Conservation (phyloP, 23 tunicate genomes). For the Pegea sp. region DNA sequence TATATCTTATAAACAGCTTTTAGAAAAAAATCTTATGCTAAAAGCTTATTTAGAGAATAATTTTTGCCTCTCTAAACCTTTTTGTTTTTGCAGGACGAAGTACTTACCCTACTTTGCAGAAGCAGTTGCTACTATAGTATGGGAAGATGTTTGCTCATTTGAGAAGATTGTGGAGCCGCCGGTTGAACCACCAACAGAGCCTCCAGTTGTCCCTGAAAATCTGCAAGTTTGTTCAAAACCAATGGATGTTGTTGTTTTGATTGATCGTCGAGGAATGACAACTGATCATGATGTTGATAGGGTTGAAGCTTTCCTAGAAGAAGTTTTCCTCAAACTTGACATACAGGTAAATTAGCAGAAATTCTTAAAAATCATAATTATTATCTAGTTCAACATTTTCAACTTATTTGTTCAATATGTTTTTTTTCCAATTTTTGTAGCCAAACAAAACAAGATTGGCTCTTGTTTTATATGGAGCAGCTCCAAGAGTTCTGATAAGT, state of each 20-base stretch:
- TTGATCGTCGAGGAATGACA: constrained; percentile 9
- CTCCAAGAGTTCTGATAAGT: not conserved
- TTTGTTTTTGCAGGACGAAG: constrained; percentile 5
- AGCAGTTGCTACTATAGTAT: constrained; percentile 12
- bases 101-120: constrained; percentile 18
- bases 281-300: not conserved
- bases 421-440: not conserved
- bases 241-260: constrained; percentile 24
- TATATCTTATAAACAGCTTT: not conserved
- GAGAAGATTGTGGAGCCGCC: not conserved
- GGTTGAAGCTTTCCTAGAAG: constrained; percentile 11
- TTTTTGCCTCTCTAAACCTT: not conserved
- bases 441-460: not conserved
- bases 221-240: constrained; percentile 1
- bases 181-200: not conserved
- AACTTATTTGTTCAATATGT: too few species aligned
- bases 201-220: not conserved
- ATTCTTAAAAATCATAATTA: too few species aligned
- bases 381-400: too few species aligned
- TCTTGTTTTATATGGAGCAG: not conserved
- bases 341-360: constrained; percentile 3
- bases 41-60: not conserved
- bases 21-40: not conserved
- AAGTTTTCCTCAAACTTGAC: constrained; percentile 1
- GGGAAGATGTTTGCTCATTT: constrained; percentile 5